phyloP scores from a whole-genome alignment of 92 coral and sea anemone genomes.

The Metridium senile region DNA sequence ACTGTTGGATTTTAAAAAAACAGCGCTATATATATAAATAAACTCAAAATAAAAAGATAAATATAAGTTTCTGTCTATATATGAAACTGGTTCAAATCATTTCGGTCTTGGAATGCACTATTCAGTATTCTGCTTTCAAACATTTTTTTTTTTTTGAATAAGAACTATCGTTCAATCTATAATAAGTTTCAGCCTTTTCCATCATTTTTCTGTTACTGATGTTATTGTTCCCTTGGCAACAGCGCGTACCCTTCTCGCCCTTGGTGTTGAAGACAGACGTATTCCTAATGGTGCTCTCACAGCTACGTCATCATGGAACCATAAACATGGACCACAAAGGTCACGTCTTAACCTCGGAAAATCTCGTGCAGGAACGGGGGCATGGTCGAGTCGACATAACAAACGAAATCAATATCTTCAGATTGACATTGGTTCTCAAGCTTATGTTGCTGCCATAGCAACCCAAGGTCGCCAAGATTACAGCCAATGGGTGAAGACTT shows the following conservation, averaged over 20 bases:
- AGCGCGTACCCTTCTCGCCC: slow-evolving; percentile 65
- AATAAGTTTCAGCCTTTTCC: too few species aligned
- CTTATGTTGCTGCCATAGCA: slow-evolving; percentile 72
- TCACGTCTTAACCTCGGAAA: slow-evolving; percentile 67
- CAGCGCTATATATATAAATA: too few species aligned
- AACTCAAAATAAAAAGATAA: too few species aligned
- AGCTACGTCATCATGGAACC: slow-evolving; percentile 72
- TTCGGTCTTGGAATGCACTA: too few species aligned
- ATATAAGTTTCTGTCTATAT: too few species aligned
- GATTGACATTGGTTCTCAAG: slow-evolving; percentile 71
- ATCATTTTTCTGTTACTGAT: not conserved
- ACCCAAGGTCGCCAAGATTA: slow-evolving; percentile 85
- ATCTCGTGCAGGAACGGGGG: slow-evolving; percentile 75
- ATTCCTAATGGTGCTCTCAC: slow-evolving; percentile 58
- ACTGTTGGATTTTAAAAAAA: too few species aligned
- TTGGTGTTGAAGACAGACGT: slow-evolving; percentile 85
- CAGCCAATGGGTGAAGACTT: slow-evolving; percentile 82
- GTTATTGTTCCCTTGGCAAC: not conserved
- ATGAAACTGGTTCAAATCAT: too few species aligned
- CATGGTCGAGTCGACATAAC: slow-evolving; percentile 82
- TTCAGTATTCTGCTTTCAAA: too few species aligned
- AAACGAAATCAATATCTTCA: slow-evolving; percentile 81
- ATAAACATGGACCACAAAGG: slow-evolving; percentile 71
- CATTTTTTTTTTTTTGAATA: too few species aligned
- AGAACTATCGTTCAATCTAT: too few species aligned